Conservation (phyloP, 2,113 vertebrate genomes). For the Carlito syrichta region DNA sequence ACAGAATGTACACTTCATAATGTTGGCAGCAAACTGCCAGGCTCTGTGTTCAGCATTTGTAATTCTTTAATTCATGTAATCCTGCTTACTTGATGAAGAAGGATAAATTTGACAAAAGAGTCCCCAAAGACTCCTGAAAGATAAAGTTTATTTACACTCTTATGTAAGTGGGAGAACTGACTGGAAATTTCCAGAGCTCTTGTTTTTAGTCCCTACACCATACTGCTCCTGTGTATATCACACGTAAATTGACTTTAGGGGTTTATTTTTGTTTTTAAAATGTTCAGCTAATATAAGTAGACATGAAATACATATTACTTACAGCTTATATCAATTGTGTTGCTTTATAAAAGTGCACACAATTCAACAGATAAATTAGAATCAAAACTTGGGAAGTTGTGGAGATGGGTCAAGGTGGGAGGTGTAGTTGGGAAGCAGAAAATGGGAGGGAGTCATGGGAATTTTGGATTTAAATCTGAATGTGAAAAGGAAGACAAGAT, state of each 20-base stretch:
- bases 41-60: not conserved
- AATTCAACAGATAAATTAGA: not conserved
- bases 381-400: not conserved
- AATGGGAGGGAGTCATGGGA: not conserved
- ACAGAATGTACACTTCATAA: not conserved
- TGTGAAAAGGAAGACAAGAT: not conserved
- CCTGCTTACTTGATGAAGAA: not conserved
- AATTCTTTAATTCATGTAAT: not conserved
- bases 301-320: not conserved
- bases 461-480: slow-evolving; percentile 10
- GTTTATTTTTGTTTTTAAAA: not conserved
- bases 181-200: not conserved
- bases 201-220: not conserved
- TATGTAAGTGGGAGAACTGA: not conserved
- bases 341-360: not conserved
- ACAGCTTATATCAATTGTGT: not conserved
- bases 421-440: not conserved
- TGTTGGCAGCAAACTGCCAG: not conserved
- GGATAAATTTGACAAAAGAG: not conserved
- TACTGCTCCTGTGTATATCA: not conserved
- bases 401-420: not conserved
- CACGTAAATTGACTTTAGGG: not conserved
- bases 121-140: no score
- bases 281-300: not conserved
- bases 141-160: not conserved